Conservation (phyloP, 2,113 vertebrate species). For the Perca fluviatilis region DNA sequence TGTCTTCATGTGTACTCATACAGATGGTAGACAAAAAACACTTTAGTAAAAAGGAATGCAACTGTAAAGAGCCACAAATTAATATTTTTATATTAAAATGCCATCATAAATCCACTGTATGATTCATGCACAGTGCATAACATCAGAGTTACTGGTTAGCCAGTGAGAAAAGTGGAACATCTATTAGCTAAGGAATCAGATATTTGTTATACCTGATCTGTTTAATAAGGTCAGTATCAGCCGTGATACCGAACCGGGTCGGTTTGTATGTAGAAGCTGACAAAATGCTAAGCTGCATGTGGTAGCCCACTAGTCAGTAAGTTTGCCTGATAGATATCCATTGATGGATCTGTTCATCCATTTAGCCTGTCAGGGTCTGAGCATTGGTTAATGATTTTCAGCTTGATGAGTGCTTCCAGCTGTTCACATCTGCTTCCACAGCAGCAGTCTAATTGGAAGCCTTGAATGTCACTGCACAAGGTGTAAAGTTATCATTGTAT, state of each 20-base stretch:
- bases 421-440: conserved; percentile 74
- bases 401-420: conserved; percentile 68
- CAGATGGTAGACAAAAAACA: not conserved
- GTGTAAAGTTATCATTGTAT: conserved; percentile 42
- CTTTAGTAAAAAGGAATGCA: not conserved
- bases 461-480: conserved; percentile 35
- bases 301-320: not conserved
- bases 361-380: conserved; percentile 58
- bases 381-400: conserved; percentile 58
- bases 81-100: not conserved
- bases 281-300: conserved; percentile 1
- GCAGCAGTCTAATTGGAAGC: conserved; percentile 61
- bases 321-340: conserved; percentile 19
- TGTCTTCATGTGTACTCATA: not conserved
- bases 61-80: not conserved
- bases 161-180: no score
- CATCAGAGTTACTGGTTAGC: not conserved
- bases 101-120: not conserved
- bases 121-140: not conserved
- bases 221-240: not conserved
- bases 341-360: conserved; percentile 53
- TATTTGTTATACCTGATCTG: not conserved
- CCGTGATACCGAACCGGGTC: not conserved
- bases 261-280: not conserved
- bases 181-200: no score